A percentile compares a stretch with the other conserved stretches of the same genome.
These are phyloP conservation scores for Rhopalosiphum padi DNA, from an alignment of 1,140 invertebrate genomes.

Conservation along the genomic window DNA sequence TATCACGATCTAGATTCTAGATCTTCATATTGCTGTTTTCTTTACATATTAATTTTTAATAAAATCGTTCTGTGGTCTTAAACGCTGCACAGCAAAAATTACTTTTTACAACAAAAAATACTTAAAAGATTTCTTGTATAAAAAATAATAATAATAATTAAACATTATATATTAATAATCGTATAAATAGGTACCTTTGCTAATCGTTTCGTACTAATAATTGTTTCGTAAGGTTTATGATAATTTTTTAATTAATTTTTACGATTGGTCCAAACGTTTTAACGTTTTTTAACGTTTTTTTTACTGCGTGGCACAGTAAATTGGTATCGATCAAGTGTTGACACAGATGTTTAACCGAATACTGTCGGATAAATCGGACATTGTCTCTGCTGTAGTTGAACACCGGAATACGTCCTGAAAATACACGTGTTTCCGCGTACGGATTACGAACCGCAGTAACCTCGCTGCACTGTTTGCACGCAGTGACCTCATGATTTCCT, in stretches of 20 bases:
- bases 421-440: background rate
- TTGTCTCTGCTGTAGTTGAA: background rate
- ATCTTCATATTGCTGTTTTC: background rate
- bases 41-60: no score
- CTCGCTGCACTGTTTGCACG: background rate
- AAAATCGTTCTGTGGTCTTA: no score
- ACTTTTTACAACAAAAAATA: no score
- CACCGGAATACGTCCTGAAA: background rate
- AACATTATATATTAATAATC: background rate
- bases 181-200: no score
- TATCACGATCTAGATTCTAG: background rate
- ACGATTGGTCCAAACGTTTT: background rate
- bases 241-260: background rate
- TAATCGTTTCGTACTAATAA: background rate
- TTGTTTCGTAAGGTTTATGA: background rate
- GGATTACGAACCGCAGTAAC: background rate
- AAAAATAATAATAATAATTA: no score
- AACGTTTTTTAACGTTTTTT: no score
- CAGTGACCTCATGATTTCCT: background rate
- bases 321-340: background rate
- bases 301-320: background rate
- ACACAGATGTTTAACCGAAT: background rate
- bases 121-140: no score
- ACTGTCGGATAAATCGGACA: background rate
- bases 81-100: no score